Conservation (phyloP, 2,797 vertebrate genomes). For the Danio tinwini region DNA sequence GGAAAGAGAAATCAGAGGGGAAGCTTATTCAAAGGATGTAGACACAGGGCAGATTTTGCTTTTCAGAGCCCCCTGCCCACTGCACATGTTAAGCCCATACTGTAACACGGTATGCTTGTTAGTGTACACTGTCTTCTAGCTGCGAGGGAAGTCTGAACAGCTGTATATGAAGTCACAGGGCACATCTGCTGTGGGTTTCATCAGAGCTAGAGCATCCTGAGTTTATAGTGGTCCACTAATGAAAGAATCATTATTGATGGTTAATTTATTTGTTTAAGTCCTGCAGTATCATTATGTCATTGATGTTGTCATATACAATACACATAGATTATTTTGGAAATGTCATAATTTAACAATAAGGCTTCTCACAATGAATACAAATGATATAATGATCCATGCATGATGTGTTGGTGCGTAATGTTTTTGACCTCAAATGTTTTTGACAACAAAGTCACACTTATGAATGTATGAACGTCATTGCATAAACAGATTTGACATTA, state of each 20-base stretch:
- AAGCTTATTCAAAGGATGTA: conserved; percentile 17
- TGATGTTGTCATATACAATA: conserved; percentile 1
- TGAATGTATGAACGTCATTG: background rate
- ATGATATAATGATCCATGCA: conserved; percentile 4
- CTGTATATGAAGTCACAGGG: conserved; percentile 42
- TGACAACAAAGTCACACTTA: background rate
- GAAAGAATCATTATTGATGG: background rate
- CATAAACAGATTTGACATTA: background rate
- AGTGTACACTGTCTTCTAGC: conserved; percentile 34
- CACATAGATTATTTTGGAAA: background rate
- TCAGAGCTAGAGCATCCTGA: conserved; percentile 12
- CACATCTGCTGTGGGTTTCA: conserved; percentile 40
- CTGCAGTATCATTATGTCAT: background rate
- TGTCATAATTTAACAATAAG: background rate
- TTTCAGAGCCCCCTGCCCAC: background rate
- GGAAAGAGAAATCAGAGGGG: conserved; percentile 26
- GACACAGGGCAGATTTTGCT: conserved; percentile 15
- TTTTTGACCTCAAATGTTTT: background rate
- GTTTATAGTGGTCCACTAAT: conserved; percentile 17
- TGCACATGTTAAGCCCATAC: background rate
- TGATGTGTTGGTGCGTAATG: conserved; percentile 7
- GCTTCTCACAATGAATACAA: background rate
- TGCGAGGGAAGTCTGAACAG: conserved; percentile 48
- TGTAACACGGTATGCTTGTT: conserved; percentile 46
- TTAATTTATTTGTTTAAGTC: conserved; percentile 9